phyloP scores from a whole-genome alignment of 2,113 vertebrate species.

The Puffinus mauretanicus region DNA sequence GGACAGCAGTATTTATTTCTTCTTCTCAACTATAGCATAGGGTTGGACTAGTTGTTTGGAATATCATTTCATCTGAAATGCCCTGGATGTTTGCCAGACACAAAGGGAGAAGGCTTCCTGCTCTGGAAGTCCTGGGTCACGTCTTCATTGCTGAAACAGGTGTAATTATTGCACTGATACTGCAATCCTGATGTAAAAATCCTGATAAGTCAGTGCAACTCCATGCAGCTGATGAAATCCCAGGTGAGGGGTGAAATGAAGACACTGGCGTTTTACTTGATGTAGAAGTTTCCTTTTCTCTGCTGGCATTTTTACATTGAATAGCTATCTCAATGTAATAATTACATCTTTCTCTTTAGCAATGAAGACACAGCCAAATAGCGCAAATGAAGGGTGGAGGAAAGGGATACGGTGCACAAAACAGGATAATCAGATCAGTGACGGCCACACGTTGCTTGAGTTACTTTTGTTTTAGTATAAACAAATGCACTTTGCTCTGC shows the following conservation, averaged over 20 bases:
- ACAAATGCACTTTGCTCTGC: not conserved
- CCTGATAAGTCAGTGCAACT: not conserved
- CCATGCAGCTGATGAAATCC: not conserved
- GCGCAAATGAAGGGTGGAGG: not conserved
- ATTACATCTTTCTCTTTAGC: not conserved
- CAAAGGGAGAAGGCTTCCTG: not conserved
- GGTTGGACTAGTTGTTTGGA: not conserved
- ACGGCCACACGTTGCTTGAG: not conserved
- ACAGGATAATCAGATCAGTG: not conserved
- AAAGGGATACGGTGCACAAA: not conserved
- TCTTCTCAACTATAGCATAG: not conserved
- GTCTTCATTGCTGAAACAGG: not conserved
- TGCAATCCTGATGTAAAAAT: not conserved
- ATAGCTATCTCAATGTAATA: not conserved
- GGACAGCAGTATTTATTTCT: not conserved
- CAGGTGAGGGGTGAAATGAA: not conserved
- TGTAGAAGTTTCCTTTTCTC: not conserved
- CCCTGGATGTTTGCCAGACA: not conserved
- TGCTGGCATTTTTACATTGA: not conserved
- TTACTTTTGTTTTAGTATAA: not conserved
- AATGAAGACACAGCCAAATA: not conserved
- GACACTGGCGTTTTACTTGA: not conserved
- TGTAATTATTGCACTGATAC: not conserved
- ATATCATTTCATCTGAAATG: not conserved
- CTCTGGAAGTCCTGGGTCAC: not conserved